Conservation (phyloP, 2,888 invertebrate species). For the Perithous albicinctus region DNA sequence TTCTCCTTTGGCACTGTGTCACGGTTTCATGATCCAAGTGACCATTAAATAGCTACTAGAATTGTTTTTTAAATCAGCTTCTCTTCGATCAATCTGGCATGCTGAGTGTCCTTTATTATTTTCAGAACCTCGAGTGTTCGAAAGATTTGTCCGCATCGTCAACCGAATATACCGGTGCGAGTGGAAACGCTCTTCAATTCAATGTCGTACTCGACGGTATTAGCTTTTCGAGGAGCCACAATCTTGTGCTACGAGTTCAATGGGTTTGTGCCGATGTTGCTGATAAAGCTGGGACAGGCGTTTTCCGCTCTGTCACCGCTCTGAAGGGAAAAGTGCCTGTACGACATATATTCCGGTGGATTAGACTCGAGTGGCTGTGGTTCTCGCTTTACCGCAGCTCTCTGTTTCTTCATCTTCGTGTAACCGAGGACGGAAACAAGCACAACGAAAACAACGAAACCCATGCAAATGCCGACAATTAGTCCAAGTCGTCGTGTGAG, state of each 20-base stretch:
- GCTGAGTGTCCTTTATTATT: slow-evolving; percentile 15
- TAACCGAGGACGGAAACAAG: slow-evolving; percentile 94
- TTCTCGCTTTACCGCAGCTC: slow-evolving; percentile 90
- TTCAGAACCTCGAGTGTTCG: not conserved
- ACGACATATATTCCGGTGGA: slow-evolving; percentile 93
- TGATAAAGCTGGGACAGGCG: slow-evolving; percentile 83
- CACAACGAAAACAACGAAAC: slow-evolving; percentile 93
- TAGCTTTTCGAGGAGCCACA: slow-evolving; percentile 39
- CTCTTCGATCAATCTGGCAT: not conserved
- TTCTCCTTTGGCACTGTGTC: slow-evolving; percentile 18
- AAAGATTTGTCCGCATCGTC: slow-evolving; percentile 14
- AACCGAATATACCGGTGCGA: slow-evolving; percentile 75
- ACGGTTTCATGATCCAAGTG: not conserved
- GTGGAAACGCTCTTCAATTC: slow-evolving; percentile 79
- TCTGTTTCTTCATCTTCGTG: slow-evolving; percentile 93
- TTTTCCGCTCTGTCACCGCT: slow-evolving; percentile 86
- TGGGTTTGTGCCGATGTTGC: slow-evolving; percentile 81
- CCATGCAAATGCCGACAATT: slow-evolving; percentile 94
- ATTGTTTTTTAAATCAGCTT: not conserved
- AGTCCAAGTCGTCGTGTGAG: slow-evolving; percentile 93
- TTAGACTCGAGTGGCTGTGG: slow-evolving; percentile 89
- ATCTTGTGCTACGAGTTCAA: slow-evolving; percentile 82
- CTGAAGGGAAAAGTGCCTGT: slow-evolving; percentile 90
- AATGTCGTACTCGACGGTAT: slow-evolving; percentile 74
- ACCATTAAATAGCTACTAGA: not conserved